Evolutionary conservation across 2,888 invertebrate genomes (phyloP).

Genomic region (Eurytoma adleriae): DNA sequence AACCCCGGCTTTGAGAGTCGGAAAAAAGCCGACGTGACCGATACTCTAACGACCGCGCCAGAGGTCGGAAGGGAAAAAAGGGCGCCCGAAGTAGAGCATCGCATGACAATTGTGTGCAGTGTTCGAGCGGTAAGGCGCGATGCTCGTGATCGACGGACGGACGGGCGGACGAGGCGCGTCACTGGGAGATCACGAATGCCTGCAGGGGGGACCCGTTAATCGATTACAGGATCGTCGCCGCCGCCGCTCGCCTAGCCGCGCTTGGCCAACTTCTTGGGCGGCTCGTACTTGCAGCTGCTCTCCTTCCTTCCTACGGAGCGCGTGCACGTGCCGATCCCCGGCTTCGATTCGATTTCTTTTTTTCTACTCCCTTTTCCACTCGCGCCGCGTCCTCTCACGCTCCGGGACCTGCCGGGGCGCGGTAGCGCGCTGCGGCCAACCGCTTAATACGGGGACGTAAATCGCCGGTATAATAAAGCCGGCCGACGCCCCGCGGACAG

Average conservation of each 20-base stretch:
- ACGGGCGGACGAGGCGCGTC: slow-evolving; percentile 63
- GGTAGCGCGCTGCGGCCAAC: slow-evolving; percentile 27
- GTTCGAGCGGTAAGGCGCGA: slow-evolving; percentile 25
- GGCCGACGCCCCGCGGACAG: slow-evolving; percentile 59
- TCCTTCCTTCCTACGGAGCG: neutral
- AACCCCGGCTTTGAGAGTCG: neutral
- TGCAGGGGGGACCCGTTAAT: slow-evolving; percentile 66
- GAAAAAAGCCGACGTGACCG: neutral
- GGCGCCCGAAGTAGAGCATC: neutral
- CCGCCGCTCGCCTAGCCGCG: slow-evolving; percentile 51
- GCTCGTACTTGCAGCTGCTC: slow-evolving; percentile 50
- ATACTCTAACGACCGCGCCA: no score
- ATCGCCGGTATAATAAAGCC: slow-evolving; percentile 58
- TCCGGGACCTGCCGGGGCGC: slow-evolving; percentile 37
- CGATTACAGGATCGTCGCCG: slow-evolving; percentile 71
- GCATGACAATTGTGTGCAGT: slow-evolving; percentile 7
- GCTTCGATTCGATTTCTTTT: slow-evolving; percentile 57
- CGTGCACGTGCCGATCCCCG: slow-evolving; percentile 36
- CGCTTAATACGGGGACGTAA: neutral
- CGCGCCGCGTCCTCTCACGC: slow-evolving; percentile 23
- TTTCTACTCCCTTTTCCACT: slow-evolving; percentile 27
- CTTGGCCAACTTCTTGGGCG: slow-evolving; percentile 62
- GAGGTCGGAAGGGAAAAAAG: neutral
- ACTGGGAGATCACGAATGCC: slow-evolving; percentile 70
- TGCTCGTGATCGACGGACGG: slow-evolving; percentile 50